A percentile compares a stretch with the other conserved stretches of the same genome.
phyloP scores from a whole-genome alignment of 2,797 vertebrate species.

The Columba guinea region DNA sequence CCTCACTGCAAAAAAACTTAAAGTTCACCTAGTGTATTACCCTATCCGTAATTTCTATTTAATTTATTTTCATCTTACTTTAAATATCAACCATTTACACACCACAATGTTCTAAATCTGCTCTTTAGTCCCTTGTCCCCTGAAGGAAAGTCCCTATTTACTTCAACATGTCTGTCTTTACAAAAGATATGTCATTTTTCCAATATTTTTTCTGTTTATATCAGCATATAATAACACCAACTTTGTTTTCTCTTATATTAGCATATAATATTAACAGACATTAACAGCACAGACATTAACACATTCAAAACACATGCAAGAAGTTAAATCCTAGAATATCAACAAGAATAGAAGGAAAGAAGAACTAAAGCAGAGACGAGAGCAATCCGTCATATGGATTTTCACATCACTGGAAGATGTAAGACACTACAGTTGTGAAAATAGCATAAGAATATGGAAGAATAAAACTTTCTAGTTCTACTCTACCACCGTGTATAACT shows the following conservation, averaged over 20 bases:
- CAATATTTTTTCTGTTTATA: background rate
- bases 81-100: background rate
- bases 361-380: background rate
- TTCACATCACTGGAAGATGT: background rate
- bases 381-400: background rate
- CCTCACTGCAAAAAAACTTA: background rate
- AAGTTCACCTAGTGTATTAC: background rate
- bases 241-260: background rate
- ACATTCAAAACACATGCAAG: background rate
- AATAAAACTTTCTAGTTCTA: background rate
- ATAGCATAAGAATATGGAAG: background rate
- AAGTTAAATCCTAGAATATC: background rate
- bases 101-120: background rate
- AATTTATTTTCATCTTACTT: background rate
- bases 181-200: background rate
- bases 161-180: background rate
- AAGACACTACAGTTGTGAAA: background rate
- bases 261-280: background rate
- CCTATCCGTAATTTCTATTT: background rate
- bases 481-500: background rate
- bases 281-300: background rate
- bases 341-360: background rate
- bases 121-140: background rate
- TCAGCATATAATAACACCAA: background rate
- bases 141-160: background rate